These are phyloP conservation scores for Carettochelys insculpta DNA, from an alignment of 2,113 vertebrate genomes.

Conservation along the genomic window DNA sequence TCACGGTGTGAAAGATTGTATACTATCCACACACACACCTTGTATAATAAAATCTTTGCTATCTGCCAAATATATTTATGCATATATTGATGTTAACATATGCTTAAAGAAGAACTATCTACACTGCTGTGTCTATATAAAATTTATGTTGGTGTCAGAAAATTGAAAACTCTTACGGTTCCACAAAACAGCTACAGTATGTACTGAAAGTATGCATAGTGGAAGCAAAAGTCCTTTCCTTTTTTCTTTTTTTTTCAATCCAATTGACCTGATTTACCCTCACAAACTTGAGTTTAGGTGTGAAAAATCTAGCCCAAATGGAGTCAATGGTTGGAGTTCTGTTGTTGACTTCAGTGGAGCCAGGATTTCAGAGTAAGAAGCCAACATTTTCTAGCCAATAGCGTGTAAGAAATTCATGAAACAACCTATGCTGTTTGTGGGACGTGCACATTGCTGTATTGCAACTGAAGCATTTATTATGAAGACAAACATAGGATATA, in stretches of 20 bases:
- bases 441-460: too few relatives aligned
- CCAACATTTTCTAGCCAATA: not conserved
- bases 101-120: conserved; percentile 10
- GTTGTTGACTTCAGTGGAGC: not conserved
- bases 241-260: not conserved
- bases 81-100: not conserved
- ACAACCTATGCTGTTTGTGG: conserved; percentile 17
- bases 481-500: not conserved
- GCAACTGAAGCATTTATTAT: not conserved
- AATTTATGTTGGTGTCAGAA: not conserved
- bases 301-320: not conserved
- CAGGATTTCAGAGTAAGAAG: not conserved
- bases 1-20: not conserved
- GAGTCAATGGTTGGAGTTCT: not conserved
- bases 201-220: not conserved
- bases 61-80: not conserved
- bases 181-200: not conserved
- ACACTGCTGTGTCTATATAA: conserved; percentile 20
- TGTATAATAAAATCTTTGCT: not conserved
- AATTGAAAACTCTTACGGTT: not conserved
- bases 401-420: not conserved
- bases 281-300: not conserved
- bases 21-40: not conserved
- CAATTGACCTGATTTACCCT: not conserved
- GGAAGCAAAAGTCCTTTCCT: not conserved